Conservation (phyloP, 2,888 invertebrate genomes). For the Cryptocephalus moraei region DNA sequence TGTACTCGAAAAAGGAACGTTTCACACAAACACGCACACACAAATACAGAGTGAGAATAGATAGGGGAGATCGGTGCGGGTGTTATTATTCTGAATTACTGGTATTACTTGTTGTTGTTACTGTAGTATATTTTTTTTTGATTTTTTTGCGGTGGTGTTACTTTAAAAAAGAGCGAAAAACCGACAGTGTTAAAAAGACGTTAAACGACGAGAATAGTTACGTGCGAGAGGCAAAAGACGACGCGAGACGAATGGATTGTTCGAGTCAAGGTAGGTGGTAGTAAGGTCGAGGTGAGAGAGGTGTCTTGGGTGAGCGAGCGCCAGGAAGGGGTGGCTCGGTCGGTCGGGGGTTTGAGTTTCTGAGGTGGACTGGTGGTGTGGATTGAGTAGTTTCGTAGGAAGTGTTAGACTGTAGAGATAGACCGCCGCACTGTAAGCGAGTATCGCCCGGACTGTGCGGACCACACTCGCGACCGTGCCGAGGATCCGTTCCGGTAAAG, state of each 20-base stretch:
- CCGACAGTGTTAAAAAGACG: constrained; percentile 2
- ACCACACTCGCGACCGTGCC: constrained; percentile 19
- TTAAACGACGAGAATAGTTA: too few species aligned
- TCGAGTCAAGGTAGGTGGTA: too few species aligned
- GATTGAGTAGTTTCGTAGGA: constrained; percentile 31
- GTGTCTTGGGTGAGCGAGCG: too few species aligned
- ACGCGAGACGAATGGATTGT: background rate
- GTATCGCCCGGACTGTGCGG: constrained; percentile 44
- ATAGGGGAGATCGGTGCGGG: constrained; percentile 3
- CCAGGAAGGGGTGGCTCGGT: background rate
- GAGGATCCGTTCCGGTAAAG: constrained; percentile 20
- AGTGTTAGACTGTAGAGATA: constrained; percentile 29
- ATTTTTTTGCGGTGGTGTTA: constrained; percentile 2
- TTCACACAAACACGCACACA: constrained; percentile 9
- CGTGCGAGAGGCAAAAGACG: constrained; percentile 7
- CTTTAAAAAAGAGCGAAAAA: constrained; percentile 4
- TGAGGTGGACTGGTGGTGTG: constrained; percentile 12
- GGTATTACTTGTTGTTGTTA: constrained; percentile 2
- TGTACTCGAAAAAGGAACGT: constrained; percentile 32
- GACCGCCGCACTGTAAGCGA: constrained; percentile 51
- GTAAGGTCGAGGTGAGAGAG: too few species aligned
- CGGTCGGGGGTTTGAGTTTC: background rate
- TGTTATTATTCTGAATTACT: constrained; percentile 1
- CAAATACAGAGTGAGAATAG: background rate
- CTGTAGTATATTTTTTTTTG: background rate